Conservation (phyloP, 2,888 invertebrate genomes). For the Calameuta pallipes region DNA sequence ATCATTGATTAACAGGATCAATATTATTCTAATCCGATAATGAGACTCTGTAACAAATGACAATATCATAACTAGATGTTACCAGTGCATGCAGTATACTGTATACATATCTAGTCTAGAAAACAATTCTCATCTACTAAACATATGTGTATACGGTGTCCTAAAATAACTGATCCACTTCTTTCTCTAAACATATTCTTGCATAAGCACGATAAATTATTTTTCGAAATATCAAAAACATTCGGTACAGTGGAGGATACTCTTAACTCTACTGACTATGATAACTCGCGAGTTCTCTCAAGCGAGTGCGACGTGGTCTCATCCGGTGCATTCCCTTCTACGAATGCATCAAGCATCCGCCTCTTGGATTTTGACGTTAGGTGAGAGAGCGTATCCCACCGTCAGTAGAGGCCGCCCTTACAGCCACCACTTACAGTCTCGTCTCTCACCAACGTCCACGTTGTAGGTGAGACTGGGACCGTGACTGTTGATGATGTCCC, state of each 20-base stretch:
- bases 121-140: not conserved
- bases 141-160: not conserved
- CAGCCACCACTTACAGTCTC: not conserved
- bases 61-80: not conserved
- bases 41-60: not conserved
- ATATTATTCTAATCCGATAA: conserved; percentile 42
- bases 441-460: conserved; percentile 1
- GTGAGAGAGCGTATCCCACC: not conserved
- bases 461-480: conserved; percentile 45
- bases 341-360: conserved; percentile 19
- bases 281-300: not conserved
- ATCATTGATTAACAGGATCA: conserved; percentile 22
- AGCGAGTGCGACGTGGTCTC: not conserved
- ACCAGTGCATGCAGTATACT: not conserved
- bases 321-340: conserved; percentile 10
- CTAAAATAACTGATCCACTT: not conserved
- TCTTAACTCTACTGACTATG: not conserved
- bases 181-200: not conserved
- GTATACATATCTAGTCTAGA: not conserved
- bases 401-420: not conserved
- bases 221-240: not conserved
- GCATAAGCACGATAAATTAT: not conserved
- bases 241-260: not conserved
- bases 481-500: conserved; percentile 46
- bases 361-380: conserved; percentile 6